Conservation (phyloP, 2,113 vertebrate species). For the Pantherophis guttatus region DNA sequence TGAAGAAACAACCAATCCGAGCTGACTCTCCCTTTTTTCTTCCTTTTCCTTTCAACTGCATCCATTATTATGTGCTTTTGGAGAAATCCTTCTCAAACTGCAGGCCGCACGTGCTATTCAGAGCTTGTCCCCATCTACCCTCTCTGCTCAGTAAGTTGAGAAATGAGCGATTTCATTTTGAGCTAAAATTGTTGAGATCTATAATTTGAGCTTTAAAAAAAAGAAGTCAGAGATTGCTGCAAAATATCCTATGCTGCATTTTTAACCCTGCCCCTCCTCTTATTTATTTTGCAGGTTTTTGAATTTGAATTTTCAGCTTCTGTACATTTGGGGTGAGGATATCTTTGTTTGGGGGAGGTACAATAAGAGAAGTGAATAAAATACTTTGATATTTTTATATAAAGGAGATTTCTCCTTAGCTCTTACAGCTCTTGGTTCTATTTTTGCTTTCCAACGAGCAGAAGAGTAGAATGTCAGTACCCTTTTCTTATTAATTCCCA, state of each 20-base stretch:
- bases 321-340: not conserved
- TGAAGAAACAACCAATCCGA: not conserved
- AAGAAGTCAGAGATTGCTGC: not conserved
- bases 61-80: not conserved
- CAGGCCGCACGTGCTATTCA: not conserved
- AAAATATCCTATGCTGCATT: not conserved
- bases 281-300: not conserved
- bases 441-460: not conserved
- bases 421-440: not conserved
- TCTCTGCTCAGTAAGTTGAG: constrained; percentile 14
- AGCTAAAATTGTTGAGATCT: not conserved
- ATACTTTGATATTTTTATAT: not conserved
- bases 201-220: not conserved
- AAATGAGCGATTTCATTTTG: constrained; percentile 11
- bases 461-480: not conserved
- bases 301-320: not conserved
- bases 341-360: not conserved
- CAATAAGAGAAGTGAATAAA: not conserved
- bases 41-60: constrained; percentile 1
- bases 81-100: constrained; percentile 12
- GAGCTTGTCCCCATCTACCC: constrained; percentile 33
- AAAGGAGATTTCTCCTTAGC: not conserved
- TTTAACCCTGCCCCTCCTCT: no score
- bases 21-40: not conserved
- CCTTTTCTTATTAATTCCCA: not conserved